Evolutionary conservation across 2,888 invertebrate genomes (phyloP), one percentile per base, ranked within the genome.

Genomic region (Diploptera punctata): DNA sequence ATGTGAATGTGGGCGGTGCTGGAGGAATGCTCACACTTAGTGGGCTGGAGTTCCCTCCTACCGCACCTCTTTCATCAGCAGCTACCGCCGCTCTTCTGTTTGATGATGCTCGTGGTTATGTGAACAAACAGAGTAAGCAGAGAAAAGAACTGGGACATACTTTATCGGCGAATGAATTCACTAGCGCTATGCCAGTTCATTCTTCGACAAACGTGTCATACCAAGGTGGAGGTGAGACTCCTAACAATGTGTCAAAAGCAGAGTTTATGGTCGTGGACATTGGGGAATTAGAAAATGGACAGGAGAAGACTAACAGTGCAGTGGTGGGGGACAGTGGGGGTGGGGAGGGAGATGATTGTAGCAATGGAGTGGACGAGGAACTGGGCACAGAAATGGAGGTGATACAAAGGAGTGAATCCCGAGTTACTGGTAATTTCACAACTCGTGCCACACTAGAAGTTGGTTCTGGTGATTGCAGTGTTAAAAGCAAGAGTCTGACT

Each of bases 191-290:
- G 70, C 71, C 71, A 38, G 71, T 67, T 54, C 65, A 71, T 19
- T 38, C 65, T 29, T 67, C 71, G 33, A 57, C 71, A 7, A 67
- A 26, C n/a, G 69, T 60, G 21, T 26, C 57, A 18, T 65, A 60
- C 38, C 49, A 49, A 3, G 19, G 65, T 31, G 54, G 60, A 67
- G 67, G 67, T 43, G 67, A 54, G 19, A 19, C 57, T 19, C 44
- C 49, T 24, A 65, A 62, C 43, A 52, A 43, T 43, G 81, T 81
- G 68, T 81, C 82, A 77, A 83, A 81, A 79, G 79, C 82, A 77
- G 80, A 82, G 76, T 84, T 83, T 78, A 84, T 83, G 79, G 82
- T 85, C 75, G 84, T 84, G 76, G 83, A 85, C 78, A 81, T 85
- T 77, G 81, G 81, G 71, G 84, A 84, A 75, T 79, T 80, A 10